These are phyloP conservation scores for Intellagama lesueurii DNA, from an alignment of 2,797 vertebrate species.

Conservation along the genomic window DNA sequence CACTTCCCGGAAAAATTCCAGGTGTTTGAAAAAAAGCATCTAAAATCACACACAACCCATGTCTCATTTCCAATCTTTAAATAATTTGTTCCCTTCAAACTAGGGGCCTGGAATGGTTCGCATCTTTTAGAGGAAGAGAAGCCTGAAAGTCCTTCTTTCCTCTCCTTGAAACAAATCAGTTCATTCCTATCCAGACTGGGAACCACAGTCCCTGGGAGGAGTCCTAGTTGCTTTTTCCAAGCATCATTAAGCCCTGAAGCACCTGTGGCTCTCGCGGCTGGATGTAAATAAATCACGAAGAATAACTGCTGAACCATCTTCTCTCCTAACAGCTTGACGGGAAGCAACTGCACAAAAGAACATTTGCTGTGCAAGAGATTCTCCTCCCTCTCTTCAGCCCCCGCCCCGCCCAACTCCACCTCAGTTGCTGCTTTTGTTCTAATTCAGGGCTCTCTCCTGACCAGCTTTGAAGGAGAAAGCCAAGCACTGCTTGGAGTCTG, in stretches of 20 bases:
- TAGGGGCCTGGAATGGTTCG: not conserved
- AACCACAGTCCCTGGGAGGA: not conserved
- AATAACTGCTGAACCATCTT: not conserved
- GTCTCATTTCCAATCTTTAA: not conserved
- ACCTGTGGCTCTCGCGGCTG: not conserved
- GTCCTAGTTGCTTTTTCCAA: not conserved
- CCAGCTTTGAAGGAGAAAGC: not conserved
- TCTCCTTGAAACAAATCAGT: conserved; percentile 1
- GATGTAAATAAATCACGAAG: conserved; percentile 14
- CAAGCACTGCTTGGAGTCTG: not conserved
- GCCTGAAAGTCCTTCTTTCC: not conserved
- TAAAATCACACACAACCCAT: not conserved
- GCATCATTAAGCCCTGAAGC: not conserved
- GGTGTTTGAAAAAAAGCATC: not conserved
- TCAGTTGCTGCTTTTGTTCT: not conserved
- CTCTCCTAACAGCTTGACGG: conserved; percentile 6
- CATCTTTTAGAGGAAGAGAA: not conserved
- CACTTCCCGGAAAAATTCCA: conserved; percentile 4
- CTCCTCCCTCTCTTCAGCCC: no score
- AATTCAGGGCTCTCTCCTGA: not conserved
- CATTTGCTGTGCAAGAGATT: not conserved
- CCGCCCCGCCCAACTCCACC: not conserved
- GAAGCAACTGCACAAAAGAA: not conserved
- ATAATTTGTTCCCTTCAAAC: not conserved
- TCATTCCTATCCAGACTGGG: not conserved